Evolutionary conservation across 2,888 invertebrate genomes (phyloP), one percentile per base, ranked within the genome.

Genomic region (Synergus gifuensis): DNA sequence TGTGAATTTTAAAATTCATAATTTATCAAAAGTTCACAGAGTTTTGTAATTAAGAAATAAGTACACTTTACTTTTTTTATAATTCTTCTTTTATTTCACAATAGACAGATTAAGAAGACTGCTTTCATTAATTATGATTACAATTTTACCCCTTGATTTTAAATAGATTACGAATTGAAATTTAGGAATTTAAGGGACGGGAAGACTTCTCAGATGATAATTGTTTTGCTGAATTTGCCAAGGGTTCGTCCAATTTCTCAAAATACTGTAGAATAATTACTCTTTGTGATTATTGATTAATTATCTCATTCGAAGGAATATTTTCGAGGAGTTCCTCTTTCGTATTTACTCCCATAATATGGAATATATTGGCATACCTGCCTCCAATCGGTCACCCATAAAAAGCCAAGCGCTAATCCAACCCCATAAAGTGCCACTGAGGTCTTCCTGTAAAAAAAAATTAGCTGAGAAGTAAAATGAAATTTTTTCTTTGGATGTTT

Each of bases 381-480:
- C 83, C 85, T 83, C 90, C 90, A 90, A 69, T 90, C 89, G 63
- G 86, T 86, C 22, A 89, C 36, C 88, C 87, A 90, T 7, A 83
- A 42, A 44, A 83, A 8, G 49, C 81, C 77, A 77, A 89, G 67
- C 58, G 85, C 62, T 22, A 83, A 73, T 14, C 87, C 81, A 54
- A 82, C 77, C 22, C 86, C 85, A 76, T 90, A 89, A 76, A 80
- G 76, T 67, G 86, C 69, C 14, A 78, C 77, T 9, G 90, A 84
- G 80, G 85, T 84, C 85, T 83, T 87, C 88, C 90, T 90, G 81
- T 62, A 81, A 77, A 78, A 69, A 77, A 81, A 76, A 79, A 78
- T 36, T 64, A 63, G 73, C 78, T 36, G 36, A 77, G 78, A 81
- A 77, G 54, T 73, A 63, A 63, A 81, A 46, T 58, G 8, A 8